Base-by-base conservation (phyloP, 2,888 invertebrate species). In the Drosophila affinis region DNA sequence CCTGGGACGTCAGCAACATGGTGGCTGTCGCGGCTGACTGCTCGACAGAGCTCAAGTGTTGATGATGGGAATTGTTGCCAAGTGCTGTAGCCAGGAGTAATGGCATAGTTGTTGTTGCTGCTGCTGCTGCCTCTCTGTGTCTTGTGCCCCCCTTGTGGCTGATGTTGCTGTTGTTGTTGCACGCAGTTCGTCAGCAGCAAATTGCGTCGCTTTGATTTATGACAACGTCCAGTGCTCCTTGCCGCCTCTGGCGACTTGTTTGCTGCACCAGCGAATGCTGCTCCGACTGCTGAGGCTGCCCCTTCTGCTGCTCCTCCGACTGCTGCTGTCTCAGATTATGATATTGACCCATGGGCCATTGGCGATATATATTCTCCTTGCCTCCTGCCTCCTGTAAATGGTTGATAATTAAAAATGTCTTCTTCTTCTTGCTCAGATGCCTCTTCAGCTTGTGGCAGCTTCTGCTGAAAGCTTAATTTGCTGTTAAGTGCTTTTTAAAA, bases 131-230 rank as follows among this genome's bases (percentile, higher is more conserved):
- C 10, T 34, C 12, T 14, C 12, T 14, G 34, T 21, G 21, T 21
- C 2, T 34, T 34, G 55, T 48, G 27, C 27, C 61, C 46, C 62
- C 52, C 39, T 63, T 62, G 21, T 55, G 54, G 49, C 54, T 70
- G 69, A 27, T 69, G 65, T 18, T 58, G 56, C 54, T 74, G 77
- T 47, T 72, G 82, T 67, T 72, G 82, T 67, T 80, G 83, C 67
- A 73, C 64, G 84, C 78, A 76, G 84, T 87, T 84, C 89, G 90
- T 89, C 89, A 89, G 85, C 78, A 85, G 83, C 83, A 79, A 80
- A 90, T 86, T 89, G 88, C 88, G 83, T 85, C 79, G 83, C 88
- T 91, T 89, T 90, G 91, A 90, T 91, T 90, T 90, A 90, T 91
- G 91, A 84, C 78, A 77, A 76, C 75, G 69, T 71, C 75, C 64